A percentile compares a stretch with the other conserved stretches of the same genome.
Evolutionary conservation across 2,888 invertebrate genomes (phyloP).

Genomic region (Chrysotoxum bicinctum): DNA sequence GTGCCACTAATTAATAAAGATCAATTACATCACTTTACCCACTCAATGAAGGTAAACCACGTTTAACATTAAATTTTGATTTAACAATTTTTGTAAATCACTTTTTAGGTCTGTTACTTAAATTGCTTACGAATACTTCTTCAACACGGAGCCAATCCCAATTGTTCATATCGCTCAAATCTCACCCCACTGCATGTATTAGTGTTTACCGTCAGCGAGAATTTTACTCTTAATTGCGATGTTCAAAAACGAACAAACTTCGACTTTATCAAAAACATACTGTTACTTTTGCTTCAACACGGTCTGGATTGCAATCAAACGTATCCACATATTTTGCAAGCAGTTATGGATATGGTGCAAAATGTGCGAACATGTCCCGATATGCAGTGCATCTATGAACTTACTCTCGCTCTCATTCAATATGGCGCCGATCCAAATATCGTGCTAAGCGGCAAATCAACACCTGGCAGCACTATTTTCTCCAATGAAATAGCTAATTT

Average conservation of each 20-base stretch:
- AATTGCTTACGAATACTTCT: conserved; percentile 87
- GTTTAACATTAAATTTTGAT: no score
- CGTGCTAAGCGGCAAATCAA: conserved; percentile 82
- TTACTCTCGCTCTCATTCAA: conserved; percentile 87
- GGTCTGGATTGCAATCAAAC: conserved; percentile 87
- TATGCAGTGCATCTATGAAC: conserved; percentile 87
- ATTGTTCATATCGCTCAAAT: conserved; percentile 87
- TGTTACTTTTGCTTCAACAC: conserved; percentile 85
- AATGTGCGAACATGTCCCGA: conserved; percentile 86
- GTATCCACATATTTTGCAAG: conserved; percentile 87
- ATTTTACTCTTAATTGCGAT: conserved; percentile 86
- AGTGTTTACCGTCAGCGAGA: conserved; percentile 88
- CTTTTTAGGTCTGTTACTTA: conserved; percentile 85
- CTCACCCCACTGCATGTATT: conserved; percentile 87
- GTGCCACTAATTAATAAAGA: conserved; percentile 89
- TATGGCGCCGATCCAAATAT: conserved; percentile 89
- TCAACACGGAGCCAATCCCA: conserved; percentile 88
- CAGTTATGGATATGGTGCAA: conserved; percentile 87
- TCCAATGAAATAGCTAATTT: conserved; percentile 81
- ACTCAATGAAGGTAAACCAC: conserved; percentile 88
- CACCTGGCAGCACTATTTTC: conserved; percentile 80
- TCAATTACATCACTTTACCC: conserved; percentile 87
- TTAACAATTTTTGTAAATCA: no score
- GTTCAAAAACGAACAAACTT: conserved; percentile 86
- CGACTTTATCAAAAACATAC: conserved; percentile 87